phyloP scores from a whole-genome alignment of 2,888 invertebrate species.

The Rugalucina vietnamica region DNA sequence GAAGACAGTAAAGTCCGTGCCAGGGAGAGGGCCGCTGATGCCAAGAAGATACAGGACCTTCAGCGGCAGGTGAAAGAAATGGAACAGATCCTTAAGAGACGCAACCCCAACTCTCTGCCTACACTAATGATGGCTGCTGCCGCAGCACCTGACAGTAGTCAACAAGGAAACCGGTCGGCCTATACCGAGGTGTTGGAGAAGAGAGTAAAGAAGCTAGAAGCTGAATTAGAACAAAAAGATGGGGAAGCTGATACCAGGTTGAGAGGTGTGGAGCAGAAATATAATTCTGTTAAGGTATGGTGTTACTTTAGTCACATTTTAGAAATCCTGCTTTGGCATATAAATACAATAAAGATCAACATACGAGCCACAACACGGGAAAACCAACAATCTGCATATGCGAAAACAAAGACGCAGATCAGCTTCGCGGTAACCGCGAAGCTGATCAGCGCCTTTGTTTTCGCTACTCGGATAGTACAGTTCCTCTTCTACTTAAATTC shows the following conservation, averaged over 20 bases:
- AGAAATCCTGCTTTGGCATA: no score
- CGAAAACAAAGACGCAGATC: no score
- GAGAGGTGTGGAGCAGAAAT: constrained; percentile 82
- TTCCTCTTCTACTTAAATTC: no score
- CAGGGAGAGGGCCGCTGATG: constrained; percentile 79
- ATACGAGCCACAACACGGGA: no score
- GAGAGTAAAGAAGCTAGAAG: constrained; percentile 78
- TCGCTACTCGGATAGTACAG: no score
- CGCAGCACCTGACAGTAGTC: constrained; percentile 65
- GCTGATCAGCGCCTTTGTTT: no score
- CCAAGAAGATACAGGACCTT: constrained; percentile 81
- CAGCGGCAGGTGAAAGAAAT: constrained; percentile 83
- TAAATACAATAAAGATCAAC: no score
- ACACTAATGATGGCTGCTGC: constrained; percentile 82
- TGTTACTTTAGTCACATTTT: no score
- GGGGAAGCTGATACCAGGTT: constrained; percentile 76
- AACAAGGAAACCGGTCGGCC: constrained; percentile 52
- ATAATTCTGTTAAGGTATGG: constrained; percentile 80
- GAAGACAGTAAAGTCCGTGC: constrained; percentile 77
- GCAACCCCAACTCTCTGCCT: constrained; percentile 82
- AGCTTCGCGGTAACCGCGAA: no score
- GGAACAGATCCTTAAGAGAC: constrained; percentile 80
- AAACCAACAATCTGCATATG: no score
- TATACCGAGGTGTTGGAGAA: constrained; percentile 78
- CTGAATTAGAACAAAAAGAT: constrained; percentile 79